Conservation (phyloP, 1,140 invertebrate genomes). For the Heterodera schachtii region DNA sequence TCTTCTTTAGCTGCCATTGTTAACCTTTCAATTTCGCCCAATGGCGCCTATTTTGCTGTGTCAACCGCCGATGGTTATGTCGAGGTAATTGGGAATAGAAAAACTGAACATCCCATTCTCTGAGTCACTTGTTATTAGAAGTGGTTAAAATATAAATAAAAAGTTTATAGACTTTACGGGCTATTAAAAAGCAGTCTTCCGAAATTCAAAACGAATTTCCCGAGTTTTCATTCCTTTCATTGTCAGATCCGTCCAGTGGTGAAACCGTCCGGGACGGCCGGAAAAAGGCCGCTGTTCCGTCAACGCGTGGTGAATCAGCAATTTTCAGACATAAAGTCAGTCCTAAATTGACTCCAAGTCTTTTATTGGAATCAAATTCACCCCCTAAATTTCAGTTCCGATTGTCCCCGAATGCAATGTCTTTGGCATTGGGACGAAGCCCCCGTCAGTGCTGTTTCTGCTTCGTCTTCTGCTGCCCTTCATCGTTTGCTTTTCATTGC, state of each 20-base stretch:
- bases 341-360: neutral
- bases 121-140: too few relatives aligned
- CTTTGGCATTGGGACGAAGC: conserved; percentile 1
- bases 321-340: conserved; percentile 15
- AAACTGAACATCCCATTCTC: too few relatives aligned
- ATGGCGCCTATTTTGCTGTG: conserved; percentile 19
- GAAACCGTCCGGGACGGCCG: neutral
- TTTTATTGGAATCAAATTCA: neutral
- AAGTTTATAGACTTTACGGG: too few relatives aligned
- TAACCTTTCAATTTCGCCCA: conserved; percentile 24
- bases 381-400: neutral
- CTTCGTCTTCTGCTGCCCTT: neutral
- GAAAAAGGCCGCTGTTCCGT: neutral
- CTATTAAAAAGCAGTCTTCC: too few relatives aligned
- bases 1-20: conserved; percentile 5
- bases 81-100: neutral
- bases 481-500: conserved; percentile 8
- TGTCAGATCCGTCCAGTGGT: neutral
- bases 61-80: conserved; percentile 28
- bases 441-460: neutral
- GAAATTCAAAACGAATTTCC: too few relatives aligned
- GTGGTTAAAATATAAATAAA: too few relatives aligned
- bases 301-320: conserved; percentile 11
- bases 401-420: conserved; percentile 21
- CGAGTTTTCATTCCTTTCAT: too few relatives aligned